Evolutionary conservation across 2,113 vertebrate genomes (phyloP), one percentile per base, ranked within the genome.

Genomic region (Grus americana): DNA sequence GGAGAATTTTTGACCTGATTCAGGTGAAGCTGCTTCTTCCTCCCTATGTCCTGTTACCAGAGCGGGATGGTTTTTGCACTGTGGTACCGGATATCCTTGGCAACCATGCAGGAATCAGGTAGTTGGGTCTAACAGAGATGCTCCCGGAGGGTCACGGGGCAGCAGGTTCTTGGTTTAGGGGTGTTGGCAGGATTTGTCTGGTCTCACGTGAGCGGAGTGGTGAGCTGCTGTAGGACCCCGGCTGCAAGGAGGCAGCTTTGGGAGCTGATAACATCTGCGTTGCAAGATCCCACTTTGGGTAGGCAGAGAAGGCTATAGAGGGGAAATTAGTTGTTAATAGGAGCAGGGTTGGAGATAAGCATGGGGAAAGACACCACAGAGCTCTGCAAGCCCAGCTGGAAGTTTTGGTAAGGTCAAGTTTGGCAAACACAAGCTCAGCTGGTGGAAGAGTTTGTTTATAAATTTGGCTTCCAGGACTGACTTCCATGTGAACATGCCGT

Each of bases 41-140:
- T 32, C 26, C 20, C 59, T n/a, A 0, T 0, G 2, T 23, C 27
- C 34, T 2, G 0, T 78, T 44, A 61, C 30, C 2, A 1, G 23
- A 78, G 36, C 9, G 21, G 46, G 46, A 15, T 73, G 59, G 34
- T 8, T 59, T 66, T 61, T 66, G 34, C 26, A 21, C 14, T 24
- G 81, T 0, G 0, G 24, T 71, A 34, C 73, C 32, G 21, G 55
- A 65, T 71, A 46, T 38, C 44, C 26, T 20, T 1, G 9, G 54
- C 63, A 61, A 68, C 55, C 66, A n/a, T 0, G 0, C 29, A n/a
- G 36, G 29, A 34, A 55, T 6, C 1, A 0, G 32, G 26, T 40
- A 81, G 46, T 27, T 8, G 9, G 12, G 8, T 66, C 61, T 90
- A 24, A 36, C 0, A 4, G 58, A 81, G 59, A 12, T 78, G 55